phyloP scores from a whole-genome alignment of 2,888 invertebrate genomes.

The Aradus depressus region DNA sequence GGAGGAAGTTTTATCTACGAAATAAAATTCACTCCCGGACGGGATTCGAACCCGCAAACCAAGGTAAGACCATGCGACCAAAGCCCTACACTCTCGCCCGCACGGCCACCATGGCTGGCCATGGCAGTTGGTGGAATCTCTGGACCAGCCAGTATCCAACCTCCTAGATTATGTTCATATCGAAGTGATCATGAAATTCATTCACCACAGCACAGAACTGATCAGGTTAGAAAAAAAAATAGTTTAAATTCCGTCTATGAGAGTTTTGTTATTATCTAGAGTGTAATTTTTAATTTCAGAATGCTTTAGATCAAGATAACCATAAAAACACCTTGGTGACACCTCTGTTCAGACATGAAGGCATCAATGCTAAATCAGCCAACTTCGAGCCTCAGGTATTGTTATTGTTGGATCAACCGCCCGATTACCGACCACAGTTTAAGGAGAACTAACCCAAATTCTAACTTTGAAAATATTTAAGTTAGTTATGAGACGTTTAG shows the following conservation, averaged over 20 bases:
- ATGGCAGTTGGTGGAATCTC: conserved; percentile 33
- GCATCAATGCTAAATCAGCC: conserved; percentile 22
- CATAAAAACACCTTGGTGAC: conserved; percentile 23
- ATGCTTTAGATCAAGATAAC: conserved; percentile 16
- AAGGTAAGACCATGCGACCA: no score
- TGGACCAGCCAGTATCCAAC: conserved; percentile 28
- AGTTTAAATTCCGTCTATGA: neutral
- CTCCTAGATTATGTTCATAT: conserved; percentile 41
- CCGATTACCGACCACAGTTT: no score
- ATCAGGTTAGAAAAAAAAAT: conserved; percentile 24
- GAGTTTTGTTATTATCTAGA: neutral
- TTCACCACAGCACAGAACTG: conserved; percentile 46
- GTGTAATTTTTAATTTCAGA: conserved; percentile 10
- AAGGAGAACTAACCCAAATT: no score
- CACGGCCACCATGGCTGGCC: no score
- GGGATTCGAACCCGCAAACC: no score
- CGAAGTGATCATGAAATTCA: conserved; percentile 53
- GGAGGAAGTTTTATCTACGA: no score
- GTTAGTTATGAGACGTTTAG: no score
- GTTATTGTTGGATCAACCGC: no score
- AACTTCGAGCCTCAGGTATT: conserved; percentile 24
- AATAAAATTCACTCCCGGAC: no score
- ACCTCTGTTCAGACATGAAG: conserved; percentile 24
- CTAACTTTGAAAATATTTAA: no score
- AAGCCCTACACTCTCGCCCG: no score